A percentile compares a stretch with the other conserved stretches of the same genome.
These are phyloP conservation scores for Pollenia angustigena DNA, from an alignment of 2,888 invertebrate species.

Conservation along the genomic window DNA sequence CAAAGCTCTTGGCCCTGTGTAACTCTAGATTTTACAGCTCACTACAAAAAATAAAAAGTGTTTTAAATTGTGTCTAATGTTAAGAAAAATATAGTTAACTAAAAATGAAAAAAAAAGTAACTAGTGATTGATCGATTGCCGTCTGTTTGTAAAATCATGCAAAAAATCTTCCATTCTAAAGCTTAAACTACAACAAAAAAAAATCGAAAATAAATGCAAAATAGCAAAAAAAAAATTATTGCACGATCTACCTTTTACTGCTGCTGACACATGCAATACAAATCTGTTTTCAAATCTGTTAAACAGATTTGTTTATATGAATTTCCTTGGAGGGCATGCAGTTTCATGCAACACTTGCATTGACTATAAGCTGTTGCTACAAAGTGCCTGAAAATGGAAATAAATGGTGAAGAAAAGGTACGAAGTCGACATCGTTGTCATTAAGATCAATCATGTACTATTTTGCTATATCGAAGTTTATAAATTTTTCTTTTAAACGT, in stretches of 20 bases:
- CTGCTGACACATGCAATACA: slow-evolving; percentile 51
- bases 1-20: not conserved
- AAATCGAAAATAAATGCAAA: slow-evolving; percentile 35
- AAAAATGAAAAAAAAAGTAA: not conserved
- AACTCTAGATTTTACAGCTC: not conserved
- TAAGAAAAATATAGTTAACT: not conserved
- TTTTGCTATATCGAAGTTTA: slow-evolving; percentile 34
- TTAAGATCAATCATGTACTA: slow-evolving; percentile 59
- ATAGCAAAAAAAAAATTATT: slow-evolving; percentile 43
- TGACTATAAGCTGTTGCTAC: slow-evolving; percentile 4
- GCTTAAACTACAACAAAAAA: not conserved
- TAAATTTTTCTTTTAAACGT: not conserved
- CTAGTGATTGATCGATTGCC: slow-evolving; percentile 66
- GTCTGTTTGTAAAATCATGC: slow-evolving; percentile 58
- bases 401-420: not conserved
- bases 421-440: slow-evolving; percentile 32
- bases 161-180: slow-evolving; percentile 58
- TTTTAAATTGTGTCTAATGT: slow-evolving; percentile 56
- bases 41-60: slow-evolving; percentile 52
- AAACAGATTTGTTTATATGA: slow-evolving; percentile 22
- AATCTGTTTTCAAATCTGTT: slow-evolving; percentile 35
- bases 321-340: slow-evolving; percentile 52
- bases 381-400: slow-evolving; percentile 11
- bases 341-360: slow-evolving; percentile 68
- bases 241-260: slow-evolving; percentile 57